Evolutionary conservation across 2,797 vertebrate genomes (phyloP).

Genomic region (Neosalanx taihuensis): DNA sequence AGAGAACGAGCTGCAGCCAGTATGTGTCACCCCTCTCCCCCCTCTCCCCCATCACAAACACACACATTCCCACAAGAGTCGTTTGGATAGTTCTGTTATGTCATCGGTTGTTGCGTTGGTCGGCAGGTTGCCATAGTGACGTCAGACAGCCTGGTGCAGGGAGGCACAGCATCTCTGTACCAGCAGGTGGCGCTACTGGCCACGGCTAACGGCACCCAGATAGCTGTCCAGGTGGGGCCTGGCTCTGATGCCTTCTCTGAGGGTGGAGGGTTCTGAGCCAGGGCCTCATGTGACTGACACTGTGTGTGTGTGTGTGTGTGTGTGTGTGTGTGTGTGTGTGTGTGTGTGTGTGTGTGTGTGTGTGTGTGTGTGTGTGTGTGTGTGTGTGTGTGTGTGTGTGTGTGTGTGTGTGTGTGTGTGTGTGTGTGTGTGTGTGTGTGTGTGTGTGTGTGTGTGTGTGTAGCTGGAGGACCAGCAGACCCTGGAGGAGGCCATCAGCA

Average conservation of each 20-base stretch:
- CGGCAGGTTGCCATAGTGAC: conserved; percentile 70
- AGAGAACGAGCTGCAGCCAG: conserved; percentile 62
- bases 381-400: conserved; percentile 3
- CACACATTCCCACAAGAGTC: background rate
- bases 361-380: conserved; percentile 14
- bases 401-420: background rate
- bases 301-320: conserved; percentile 7
- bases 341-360: conserved; percentile 19
- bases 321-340: conserved; percentile 12
- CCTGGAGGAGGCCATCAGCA: conserved; percentile 70
- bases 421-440: background rate
- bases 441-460: conserved; percentile 9
- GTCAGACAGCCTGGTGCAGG: conserved; percentile 62
- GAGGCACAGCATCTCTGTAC: conserved; percentile 52
- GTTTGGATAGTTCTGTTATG: background rate
- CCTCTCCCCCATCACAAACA: background rate
- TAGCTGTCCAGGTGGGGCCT: conserved; percentile 70
- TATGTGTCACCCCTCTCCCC: conserved; percentile 31
- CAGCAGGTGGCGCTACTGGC: conserved; percentile 77
- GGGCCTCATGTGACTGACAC: background rate
- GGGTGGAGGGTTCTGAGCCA: too few relatives aligned
- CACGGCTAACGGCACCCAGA: conserved; percentile 67
- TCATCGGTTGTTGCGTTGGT: background rate
- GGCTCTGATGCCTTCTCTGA: background rate
- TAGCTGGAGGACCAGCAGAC: conserved; percentile 77